These are phyloP conservation scores for Oreohelix idahoensis DNA, from an alignment of 1,140 invertebrate genomes.

Conservation along the genomic window DNA sequence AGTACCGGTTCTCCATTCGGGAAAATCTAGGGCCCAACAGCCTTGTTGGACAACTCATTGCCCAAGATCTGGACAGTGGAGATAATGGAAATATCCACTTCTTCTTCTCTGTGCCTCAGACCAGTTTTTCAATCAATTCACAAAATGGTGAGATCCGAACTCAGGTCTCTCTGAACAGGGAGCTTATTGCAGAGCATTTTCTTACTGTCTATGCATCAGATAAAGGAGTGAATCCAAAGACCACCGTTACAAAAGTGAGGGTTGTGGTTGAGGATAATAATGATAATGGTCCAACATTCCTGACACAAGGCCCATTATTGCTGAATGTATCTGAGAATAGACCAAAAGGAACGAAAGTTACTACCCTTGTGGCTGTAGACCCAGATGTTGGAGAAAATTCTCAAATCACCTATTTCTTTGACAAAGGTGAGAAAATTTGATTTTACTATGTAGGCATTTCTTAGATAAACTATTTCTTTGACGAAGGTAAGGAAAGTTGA, in stretches of 20 bases:
- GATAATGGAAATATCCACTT: conserved; percentile 59
- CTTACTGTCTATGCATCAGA: conserved; percentile 88
- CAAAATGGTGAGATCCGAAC: conserved; percentile 87
- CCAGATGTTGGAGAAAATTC: conserved; percentile 79
- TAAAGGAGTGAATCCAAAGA: conserved; percentile 84
- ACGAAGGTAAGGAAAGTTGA: no score
- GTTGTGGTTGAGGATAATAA: conserved; percentile 89
- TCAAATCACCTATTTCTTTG: conserved; percentile 60
- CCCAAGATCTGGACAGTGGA: conserved; percentile 59
- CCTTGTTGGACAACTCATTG: conserved; percentile 57
- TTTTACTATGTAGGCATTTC: no score
- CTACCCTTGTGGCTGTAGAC: conserved; percentile 95
- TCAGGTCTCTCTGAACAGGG: conserved; percentile 86
- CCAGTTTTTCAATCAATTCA: conserved; percentile 58
- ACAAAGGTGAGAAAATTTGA: conserved; percentile 41
- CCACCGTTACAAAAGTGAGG: conserved; percentile 81
- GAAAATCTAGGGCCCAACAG: conserved; percentile 57
- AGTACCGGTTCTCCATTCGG: conserved; percentile 59
- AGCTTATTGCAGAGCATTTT: conserved; percentile 84
- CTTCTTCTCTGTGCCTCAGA: conserved; percentile 44
- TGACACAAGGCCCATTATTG: conserved; percentile 63
- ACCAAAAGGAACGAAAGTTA: conserved; percentile 86
- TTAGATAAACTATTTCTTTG: no score
- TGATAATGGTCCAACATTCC: conserved; percentile 89
- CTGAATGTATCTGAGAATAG: conserved; percentile 84